phyloP scores from a whole-genome alignment of 1,140 invertebrate species.

The Tyrophagus putrescentiae region DNA sequence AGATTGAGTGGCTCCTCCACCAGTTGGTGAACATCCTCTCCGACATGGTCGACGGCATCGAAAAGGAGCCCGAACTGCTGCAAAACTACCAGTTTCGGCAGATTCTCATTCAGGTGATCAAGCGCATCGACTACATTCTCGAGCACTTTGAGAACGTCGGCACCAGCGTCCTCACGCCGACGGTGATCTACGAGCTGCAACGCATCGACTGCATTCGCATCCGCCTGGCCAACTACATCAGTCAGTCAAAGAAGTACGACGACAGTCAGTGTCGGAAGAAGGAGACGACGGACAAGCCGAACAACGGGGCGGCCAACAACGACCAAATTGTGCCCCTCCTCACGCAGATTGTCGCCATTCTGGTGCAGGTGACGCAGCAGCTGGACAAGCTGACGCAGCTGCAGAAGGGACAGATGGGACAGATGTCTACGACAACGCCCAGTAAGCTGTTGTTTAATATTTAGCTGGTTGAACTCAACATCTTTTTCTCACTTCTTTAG shows the following conservation, averaged over 20 bases:
- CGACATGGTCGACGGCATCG: slow-evolving; percentile 14
- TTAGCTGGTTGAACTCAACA: too few species aligned
- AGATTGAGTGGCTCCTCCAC: slow-evolving; percentile 10
- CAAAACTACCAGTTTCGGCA: slow-evolving; percentile 6
- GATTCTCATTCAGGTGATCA: slow-evolving; percentile 11
- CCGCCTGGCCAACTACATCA: slow-evolving; percentile 11
- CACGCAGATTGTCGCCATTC: slow-evolving; percentile 8
- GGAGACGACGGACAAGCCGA: not conserved
- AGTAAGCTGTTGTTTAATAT: too few species aligned
- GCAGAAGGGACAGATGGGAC: not conserved
- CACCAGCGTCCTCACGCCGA: not conserved
- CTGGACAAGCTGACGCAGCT: not conserved
- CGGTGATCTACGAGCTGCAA: not conserved
- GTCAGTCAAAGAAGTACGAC: not conserved
- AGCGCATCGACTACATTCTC: slow-evolving; percentile 16
- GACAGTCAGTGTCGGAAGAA: not conserved
- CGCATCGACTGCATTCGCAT: slow-evolving; percentile 11
- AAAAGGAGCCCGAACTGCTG: not conserved
- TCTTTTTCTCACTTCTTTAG: not conserved
- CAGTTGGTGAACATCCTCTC: slow-evolving; percentile 12
- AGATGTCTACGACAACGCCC: not conserved
- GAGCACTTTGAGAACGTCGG: slow-evolving; percentile 14
- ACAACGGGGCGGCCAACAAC: not conserved
- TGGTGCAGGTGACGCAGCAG: slow-evolving; percentile 3
- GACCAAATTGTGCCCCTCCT: not conserved